A percentile compares a stretch with the other conserved stretches of the same genome.
phyloP scores from a whole-genome alignment of 2,113 vertebrate genomes.

The Psophia crepitans region DNA sequence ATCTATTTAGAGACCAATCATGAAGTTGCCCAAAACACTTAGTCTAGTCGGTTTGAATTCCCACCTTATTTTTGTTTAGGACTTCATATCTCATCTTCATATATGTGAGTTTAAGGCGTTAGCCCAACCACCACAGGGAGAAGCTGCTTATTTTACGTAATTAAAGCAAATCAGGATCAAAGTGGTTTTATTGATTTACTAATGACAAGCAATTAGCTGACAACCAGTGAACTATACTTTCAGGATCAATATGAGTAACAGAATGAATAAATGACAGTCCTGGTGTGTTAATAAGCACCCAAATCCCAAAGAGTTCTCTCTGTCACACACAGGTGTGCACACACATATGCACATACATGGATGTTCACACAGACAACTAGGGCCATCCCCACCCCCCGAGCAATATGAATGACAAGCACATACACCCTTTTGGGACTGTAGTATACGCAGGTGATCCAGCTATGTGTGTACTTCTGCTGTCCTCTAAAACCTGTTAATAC shows the following conservation, averaged over 20 bases:
- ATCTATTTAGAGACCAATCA: not conserved
- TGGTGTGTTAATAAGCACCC: not conserved
- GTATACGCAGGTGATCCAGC: not conserved
- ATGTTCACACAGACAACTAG: rapidly evolving
- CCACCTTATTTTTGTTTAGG: not conserved
- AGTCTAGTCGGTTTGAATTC: not conserved
- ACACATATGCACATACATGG: not conserved
- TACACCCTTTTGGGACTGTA: rapidly evolving
- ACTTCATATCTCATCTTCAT: not conserved
- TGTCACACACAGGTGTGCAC: not conserved
- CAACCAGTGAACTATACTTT: not conserved
- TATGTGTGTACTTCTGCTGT: not conserved
- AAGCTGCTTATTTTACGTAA: not conserved
- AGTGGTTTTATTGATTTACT: slow-evolving; percentile 46
- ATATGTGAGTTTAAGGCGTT: not conserved
- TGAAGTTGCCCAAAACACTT: not conserved
- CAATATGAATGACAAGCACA: not conserved
- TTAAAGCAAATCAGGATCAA: not conserved
- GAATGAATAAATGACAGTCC: not conserved
- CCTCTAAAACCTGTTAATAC: not conserved
- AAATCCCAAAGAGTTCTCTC: not conserved
- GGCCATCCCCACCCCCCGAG: not conserved
- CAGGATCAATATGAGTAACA: slow-evolving; percentile 11
- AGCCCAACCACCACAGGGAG: not conserved
- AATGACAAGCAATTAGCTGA: slow-evolving; percentile 23